Base-by-base conservation (phyloP, 1,140 invertebrate species). In the Drosophila pseudoananassae region DNA sequence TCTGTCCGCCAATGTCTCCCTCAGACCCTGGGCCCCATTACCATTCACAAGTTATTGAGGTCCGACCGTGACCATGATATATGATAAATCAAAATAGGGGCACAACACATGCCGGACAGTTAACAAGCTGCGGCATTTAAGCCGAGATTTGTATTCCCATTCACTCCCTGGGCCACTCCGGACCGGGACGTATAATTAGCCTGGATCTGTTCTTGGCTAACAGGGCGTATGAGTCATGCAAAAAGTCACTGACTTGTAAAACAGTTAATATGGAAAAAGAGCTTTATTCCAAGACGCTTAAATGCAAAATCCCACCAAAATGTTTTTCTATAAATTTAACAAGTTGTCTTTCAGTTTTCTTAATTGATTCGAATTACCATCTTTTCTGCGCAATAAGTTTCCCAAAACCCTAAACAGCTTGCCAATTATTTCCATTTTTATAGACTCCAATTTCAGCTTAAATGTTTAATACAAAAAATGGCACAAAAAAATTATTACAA, bases 21-120 rank as follows among this genome's bases (percentile, higher is more conserved):
- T 25, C 33, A 33, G 47, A 23, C 38, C 6, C 23, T 14, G 40
- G 3, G 40, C 36, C 27, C 27, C 31, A 33, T 7, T 27, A 40
- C 78, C 51, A 72, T 57, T 65, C 45, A 60, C 60, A 78, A 57
- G 50, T 40, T 76, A 52, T 65, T 75, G 60, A 56, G 51, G 38
- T 79, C 47, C 70, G 83, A 59, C 83, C 83, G 51, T 87, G 83
- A 87, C 83, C 83, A 76, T 87, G 83, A 82, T 82, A 66, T 88
- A 82, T 87, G 69, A 82, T 81, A 69, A 78, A 66, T 85, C 81
- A 84, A 80, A 77, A 70, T 70, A 73, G 63, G 56, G 66, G 60
- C 72, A 72, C 25, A 46, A 46, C 61, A 59, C 33, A 59, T 45
- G 61, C 66, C 10, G 76, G 55, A 71, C 69, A 78, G 78, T 82